These are phyloP conservation scores for Syngnathus acus DNA, from an alignment of 2,797 vertebrate species.

Conservation along the genomic window DNA sequence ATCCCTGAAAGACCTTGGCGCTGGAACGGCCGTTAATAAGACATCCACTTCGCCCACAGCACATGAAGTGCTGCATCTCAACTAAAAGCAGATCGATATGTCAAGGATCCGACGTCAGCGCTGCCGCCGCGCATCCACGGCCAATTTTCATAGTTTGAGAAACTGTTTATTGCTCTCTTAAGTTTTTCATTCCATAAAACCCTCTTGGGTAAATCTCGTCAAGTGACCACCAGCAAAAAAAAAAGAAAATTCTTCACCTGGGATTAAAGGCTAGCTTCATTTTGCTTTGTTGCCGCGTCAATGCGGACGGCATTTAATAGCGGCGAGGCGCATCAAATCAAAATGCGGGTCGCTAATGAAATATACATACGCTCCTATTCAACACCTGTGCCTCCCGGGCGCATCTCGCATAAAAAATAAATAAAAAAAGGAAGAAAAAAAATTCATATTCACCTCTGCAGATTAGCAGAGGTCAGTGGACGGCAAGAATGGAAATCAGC, in stretches of 20 bases:
- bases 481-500: slow-evolving; percentile 43
- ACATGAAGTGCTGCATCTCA: slow-evolving; percentile 3
- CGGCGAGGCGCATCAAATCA: slow-evolving; percentile 47
- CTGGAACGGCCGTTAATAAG: slow-evolving; percentile 5
- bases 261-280: slow-evolving; percentile 8
- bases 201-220: background rate
- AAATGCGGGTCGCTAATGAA: slow-evolving; percentile 57
- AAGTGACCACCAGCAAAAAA: too few relatives aligned
- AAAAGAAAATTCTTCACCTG: too few relatives aligned
- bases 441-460: slow-evolving; percentile 54
- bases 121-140: background rate
- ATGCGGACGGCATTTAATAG: slow-evolving; percentile 45
- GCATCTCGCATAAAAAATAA: slow-evolving; percentile 51
- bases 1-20: background rate
- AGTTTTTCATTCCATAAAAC: background rate
- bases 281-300: slow-evolving; percentile 15
- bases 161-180: background rate
- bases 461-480: slow-evolving; percentile 68
- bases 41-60: slow-evolving; percentile 4
- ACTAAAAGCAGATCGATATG: slow-evolving; percentile 21
- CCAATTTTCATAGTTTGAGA: background rate
- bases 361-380: slow-evolving; percentile 66
- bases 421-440: background rate
- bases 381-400: slow-evolving; percentile 54
- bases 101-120: background rate